Percentiles rank a stretch among this genome's conserved stretches.
phyloP scores from a whole-genome alignment of 2,888 invertebrate genomes.

The Chelonus formosanus region DNA sequence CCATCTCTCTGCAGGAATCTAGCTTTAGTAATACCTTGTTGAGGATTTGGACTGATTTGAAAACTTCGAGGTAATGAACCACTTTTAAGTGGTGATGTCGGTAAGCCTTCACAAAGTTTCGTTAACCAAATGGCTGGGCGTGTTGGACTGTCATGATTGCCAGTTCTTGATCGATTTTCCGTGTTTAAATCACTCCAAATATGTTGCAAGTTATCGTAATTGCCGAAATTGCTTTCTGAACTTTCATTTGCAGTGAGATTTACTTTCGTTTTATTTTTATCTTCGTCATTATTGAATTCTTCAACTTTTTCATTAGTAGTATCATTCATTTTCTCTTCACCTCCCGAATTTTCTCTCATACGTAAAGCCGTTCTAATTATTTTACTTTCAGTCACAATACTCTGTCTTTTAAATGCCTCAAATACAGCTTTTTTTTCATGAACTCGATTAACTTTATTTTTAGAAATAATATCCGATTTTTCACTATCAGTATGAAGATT shows the following conservation, averaged over 20 bases:
- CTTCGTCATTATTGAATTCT: slow-evolving; percentile 54
- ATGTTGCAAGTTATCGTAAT: slow-evolving; percentile 71
- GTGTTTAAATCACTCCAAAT: slow-evolving; percentile 57
- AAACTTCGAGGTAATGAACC: slow-evolving; percentile 83
- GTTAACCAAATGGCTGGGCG: slow-evolving; percentile 77
- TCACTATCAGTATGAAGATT: slow-evolving; percentile 51
- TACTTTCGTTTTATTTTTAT: slow-evolving; percentile 56
- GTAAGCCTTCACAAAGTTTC: slow-evolving; percentile 76
- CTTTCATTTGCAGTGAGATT: slow-evolving; percentile 53
- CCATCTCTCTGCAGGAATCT: slow-evolving; percentile 70
- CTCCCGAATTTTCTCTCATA: slow-evolving; percentile 52
- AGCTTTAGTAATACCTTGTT: slow-evolving; percentile 63
- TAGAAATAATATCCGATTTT: slow-evolving; percentile 33
- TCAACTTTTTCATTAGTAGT: not conserved
- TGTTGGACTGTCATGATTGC: slow-evolving; percentile 68
- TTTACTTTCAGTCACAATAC: slow-evolving; percentile 56
- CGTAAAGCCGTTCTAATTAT: slow-evolving; percentile 55
- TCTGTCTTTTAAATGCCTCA: slow-evolving; percentile 55
- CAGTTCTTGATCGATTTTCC: slow-evolving; percentile 40
- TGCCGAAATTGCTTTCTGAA: slow-evolving; percentile 67
- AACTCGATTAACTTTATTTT: slow-evolving; percentile 44
- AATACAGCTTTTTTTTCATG: slow-evolving; percentile 54
- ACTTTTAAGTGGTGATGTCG: slow-evolving; percentile 75
- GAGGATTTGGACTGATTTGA: slow-evolving; percentile 71
- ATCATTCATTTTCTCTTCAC: slow-evolving; percentile 1